Evolutionary conservation across 1,140 invertebrate species (phyloP), one percentile per base, ranked within the genome.

Genomic region (Pseudobourletiella spinata): DNA sequence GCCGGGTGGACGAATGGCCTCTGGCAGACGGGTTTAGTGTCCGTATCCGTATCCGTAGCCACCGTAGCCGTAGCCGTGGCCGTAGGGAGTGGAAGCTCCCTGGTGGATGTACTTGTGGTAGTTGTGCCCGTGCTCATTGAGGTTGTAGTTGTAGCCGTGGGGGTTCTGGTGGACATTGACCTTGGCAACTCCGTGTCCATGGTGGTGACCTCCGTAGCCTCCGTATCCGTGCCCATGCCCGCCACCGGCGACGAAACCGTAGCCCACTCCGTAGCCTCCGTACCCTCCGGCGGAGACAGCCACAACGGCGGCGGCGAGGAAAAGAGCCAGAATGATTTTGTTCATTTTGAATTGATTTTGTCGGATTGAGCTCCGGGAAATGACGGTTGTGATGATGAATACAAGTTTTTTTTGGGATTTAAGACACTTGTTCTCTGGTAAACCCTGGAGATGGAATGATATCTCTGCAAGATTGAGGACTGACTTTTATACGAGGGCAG

Each of bases 91-190:
- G 20, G 14, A 3, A 15, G 59, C 59, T 39, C 39, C 42, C 42
- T 61, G 59, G 48, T 61, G 48, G 20, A 61, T 52, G 48, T 61
- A 61, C 30, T 61, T 61, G 3, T 24, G 24, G 44, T 52, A 52
- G 6, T 28, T 24, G 15, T 43, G 48, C 20, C 59, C 59, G 26
- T 61, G 59, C 22, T 61, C 59, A 22, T 61, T 35, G 2, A 61
- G 11, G 22, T n/a, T 55, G 52, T 61, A 61, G 2, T 61, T 28
- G 59, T 61, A 61, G 22, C 30, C n/a, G 29, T 61, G 46, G 25
- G 59, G 59, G 16, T 42, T 35, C 28, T 52, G 46, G 24, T 61
- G 48, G 3, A 61, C 59, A 8, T 54, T 24, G 3, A 61, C 59
- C 39, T 61, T 51, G 16, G 59, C 59, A 20, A 42, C 24, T 52